Base-by-base conservation (phyloP, 1,140 invertebrate genomes). In the Pygmarrhopalites habei region DNA sequence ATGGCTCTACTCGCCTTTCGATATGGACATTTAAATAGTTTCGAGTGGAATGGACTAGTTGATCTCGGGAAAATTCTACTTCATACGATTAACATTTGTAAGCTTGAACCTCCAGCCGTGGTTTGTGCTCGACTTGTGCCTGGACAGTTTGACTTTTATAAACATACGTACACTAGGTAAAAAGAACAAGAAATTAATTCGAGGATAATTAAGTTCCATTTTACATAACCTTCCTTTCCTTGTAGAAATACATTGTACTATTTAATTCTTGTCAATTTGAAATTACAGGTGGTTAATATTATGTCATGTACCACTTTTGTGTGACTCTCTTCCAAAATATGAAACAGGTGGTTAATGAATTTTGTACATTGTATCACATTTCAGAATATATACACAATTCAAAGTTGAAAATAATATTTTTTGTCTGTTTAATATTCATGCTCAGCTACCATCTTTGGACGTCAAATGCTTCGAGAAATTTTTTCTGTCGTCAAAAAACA, bases 261-360 rank as follows among this genome's bases (percentile, higher is more conserved):
- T n/a, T n/a, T n/a, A n/a, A n/a, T n/a, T n/a, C n/a, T n/a, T n/a
- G n/a, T n/a, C n/a, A n/a, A n/a, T n/a, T n/a, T n/a, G n/a, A n/a
- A n/a, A n/a, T 47, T 56, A 73, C 70, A 88, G 92, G 69, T 98
- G 94, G 93, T 77, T 98, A 26, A 90, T 95, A 15, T 95, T 93
- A 73, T 96, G 92, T 72, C 89, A 95, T 76, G 89, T 96, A 3
- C 93, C 93, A 15, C 88, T 89, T 10, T 92, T 95, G 75, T 97
- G 93, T 73, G 92, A 96, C 76, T 94, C 92, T 2, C 76, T 98
- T 17, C 60, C 60, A 39, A 65, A 63, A 35, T 58, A 62, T 41
- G 56, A 65, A 1, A 92, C 90, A 0, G n/a, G n/a, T n/a, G n/a
- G n/a, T n/a, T n/a, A n/a, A n/a, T n/a, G n/a, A n/a, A n/a, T n/a